These are phyloP conservation scores for Dryomyza anilis DNA, from an alignment of 2,888 invertebrate species.

Conservation along the genomic window DNA sequence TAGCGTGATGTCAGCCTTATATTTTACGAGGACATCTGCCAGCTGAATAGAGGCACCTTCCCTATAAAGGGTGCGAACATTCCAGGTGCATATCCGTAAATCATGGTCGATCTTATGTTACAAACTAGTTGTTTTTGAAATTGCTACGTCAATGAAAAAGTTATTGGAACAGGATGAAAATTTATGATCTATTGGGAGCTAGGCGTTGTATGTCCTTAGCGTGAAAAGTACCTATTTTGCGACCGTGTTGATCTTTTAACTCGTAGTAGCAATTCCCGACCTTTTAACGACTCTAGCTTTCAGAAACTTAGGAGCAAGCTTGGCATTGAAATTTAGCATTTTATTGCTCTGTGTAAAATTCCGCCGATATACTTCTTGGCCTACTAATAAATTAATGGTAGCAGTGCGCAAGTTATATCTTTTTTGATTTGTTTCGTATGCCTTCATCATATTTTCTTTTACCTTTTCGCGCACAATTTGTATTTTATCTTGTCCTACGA, in stretches of 20 bases:
- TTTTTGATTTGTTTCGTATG: constrained; percentile 6
- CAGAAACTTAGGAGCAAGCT: no score
- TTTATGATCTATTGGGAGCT: no score
- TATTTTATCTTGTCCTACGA: background rate
- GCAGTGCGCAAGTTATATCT: constrained; percentile 9
- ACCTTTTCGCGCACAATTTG: background rate
- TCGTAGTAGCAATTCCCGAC: background rate
- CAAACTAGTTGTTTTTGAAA: no score
- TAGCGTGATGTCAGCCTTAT: no score
- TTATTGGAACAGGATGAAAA: no score
- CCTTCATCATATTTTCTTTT: no score
- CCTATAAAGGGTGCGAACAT: no score
- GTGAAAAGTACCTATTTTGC: background rate
- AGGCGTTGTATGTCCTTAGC: constrained; percentile 5
- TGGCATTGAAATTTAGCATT: background rate
- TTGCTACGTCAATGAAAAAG: no score
- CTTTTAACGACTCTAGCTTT: background rate
- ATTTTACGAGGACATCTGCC: no score
- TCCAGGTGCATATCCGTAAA: no score
- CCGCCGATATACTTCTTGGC: constrained; percentile 5
- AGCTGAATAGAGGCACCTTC: no score
- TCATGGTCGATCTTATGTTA: no score
- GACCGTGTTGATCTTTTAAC: background rate
- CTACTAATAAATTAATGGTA: background rate
- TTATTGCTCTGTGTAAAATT: constrained; percentile 15